A percentile compares a stretch with the other conserved stretches of the same genome.
These are phyloP conservation scores for Pachymerium ferrugineum DNA, from an alignment of 2,888 invertebrate genomes.

Conservation along the genomic window DNA sequence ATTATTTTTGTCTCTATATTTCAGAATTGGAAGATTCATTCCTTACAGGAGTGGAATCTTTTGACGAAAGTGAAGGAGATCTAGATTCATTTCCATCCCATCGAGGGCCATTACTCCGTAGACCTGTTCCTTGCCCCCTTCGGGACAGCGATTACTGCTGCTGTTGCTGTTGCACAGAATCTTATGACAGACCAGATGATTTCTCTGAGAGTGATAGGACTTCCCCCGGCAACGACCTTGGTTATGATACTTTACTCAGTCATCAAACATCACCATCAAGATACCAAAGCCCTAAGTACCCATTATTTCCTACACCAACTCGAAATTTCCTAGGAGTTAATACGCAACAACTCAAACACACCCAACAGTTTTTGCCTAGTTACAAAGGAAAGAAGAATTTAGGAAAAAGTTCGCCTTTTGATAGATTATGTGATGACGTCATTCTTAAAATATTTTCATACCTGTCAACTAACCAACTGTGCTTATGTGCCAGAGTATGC, in stretches of 20 bases:
- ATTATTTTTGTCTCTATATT: too few species aligned
- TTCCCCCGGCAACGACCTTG: too few species aligned
- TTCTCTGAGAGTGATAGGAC: too few species aligned
- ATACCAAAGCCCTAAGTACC: too few species aligned
- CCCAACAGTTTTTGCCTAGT: constrained; percentile 43
- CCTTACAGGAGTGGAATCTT: background rate
- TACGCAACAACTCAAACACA: constrained; percentile 38
- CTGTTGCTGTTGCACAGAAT: too few species aligned
- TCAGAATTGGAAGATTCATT: constrained; percentile 5
- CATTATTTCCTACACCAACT: background rate
- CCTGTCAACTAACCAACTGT: constrained; percentile 65
- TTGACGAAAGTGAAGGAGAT: background rate
- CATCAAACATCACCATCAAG: too few species aligned
- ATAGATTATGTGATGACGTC: constrained; percentile 61
- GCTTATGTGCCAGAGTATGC: constrained; percentile 68
- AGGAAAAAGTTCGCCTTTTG: constrained; percentile 49
- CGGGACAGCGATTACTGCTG: too few species aligned
- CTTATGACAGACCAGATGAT: too few species aligned
- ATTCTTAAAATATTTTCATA: constrained; percentile 64
- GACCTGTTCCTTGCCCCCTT: too few species aligned
- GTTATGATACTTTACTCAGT: too few species aligned
- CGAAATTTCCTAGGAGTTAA: constrained; percentile 34
- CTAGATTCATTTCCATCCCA: background rate
- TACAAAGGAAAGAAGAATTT: constrained; percentile 42
- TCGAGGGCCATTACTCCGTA: background rate